These are phyloP conservation scores for Epizoanthus illoricatus DNA, from an alignment of 92 coral and sea anemone species.

Conservation along the genomic window DNA sequence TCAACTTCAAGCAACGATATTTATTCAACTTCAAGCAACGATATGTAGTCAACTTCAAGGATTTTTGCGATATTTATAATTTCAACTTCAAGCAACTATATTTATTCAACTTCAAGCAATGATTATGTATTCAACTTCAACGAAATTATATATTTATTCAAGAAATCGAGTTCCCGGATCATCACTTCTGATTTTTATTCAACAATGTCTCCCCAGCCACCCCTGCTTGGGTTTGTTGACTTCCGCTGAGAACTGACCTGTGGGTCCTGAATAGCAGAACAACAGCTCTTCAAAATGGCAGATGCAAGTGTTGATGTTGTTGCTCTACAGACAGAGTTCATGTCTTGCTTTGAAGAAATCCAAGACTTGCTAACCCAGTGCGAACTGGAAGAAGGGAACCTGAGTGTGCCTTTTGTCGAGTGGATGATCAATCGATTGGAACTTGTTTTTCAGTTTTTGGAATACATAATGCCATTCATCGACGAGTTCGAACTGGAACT, in stretches of 20 bases:
- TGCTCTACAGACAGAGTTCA: slow-evolving; percentile 3
- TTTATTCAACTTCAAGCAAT: background rate
- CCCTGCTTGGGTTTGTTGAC: background rate
- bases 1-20: no score
- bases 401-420: slow-evolving; percentile 6
- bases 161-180: slow-evolving; percentile 2
- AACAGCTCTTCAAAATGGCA: no score
- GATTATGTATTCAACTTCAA: background rate
- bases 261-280: no score
- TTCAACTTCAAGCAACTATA: background rate
- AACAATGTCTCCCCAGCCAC: background rate
- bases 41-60: no score
- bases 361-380: slow-evolving; percentile 17
- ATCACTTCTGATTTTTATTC: background rate
- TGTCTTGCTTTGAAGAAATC: slow-evolving; percentile 31
- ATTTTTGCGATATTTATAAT: no score
- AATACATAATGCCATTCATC: slow-evolving; percentile 53
- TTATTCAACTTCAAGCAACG: background rate
- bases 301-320: no score
- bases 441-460: slow-evolving; percentile 47
- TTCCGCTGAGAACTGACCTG: no score
- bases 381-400: slow-evolving; percentile 15
- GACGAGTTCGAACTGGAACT: slow-evolving; percentile 52
- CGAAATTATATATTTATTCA: background rate
- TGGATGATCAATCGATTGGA: slow-evolving; percentile 39